Base-by-base conservation (phyloP, 1,140 invertebrate genomes). In the Drosophila kepulauana region DNA sequence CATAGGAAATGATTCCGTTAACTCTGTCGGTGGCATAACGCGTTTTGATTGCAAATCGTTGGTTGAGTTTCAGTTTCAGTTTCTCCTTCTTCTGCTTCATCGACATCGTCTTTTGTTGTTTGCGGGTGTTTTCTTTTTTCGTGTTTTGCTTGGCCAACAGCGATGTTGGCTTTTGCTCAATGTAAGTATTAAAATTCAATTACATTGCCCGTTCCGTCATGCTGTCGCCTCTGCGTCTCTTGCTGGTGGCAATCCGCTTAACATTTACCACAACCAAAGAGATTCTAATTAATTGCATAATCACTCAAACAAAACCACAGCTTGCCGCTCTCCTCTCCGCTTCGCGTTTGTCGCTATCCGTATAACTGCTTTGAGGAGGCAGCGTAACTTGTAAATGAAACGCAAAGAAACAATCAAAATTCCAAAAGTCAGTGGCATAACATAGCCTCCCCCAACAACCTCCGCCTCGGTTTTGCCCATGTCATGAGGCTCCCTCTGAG, bases 201-300 rank as follows among this genome's bases (percentile, higher is more conserved):
- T 72, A 66, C 38, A 62, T 62, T 72, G 16, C 35, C 13, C 51
- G 48, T 45, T 52, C 35, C 61, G n/a, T 38, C 11, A 16, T 0
- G 30, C 16, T 8, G 16, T 59, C 43, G 7, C n/a, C 5, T 11
- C 20, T 25, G 20, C 20, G 35, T 46, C 16, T 16, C 16, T 30
- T 8, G 49, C 48, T 74, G 58, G 61, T 48, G 57, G 51, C 15
- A 69, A 69, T 71, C 49, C 56, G 51, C 72, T 69, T 79, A 63
- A 62, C 64, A 45, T 73, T 76, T 62, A 79, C 80, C 72, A 52
- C 69, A 67, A 64, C 66, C 77, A 68, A 80, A 72, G 74, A 73
- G 61, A 84, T 89, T 88, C 76, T 88, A 88, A 84, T 88, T 88
- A 88, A 88, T 88, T 88, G 84, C 70, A 88, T 88, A 88, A 88